phyloP scores from a whole-genome alignment of 2,113 vertebrate genomes.

The Lethenteron camtschaticum region DNA sequence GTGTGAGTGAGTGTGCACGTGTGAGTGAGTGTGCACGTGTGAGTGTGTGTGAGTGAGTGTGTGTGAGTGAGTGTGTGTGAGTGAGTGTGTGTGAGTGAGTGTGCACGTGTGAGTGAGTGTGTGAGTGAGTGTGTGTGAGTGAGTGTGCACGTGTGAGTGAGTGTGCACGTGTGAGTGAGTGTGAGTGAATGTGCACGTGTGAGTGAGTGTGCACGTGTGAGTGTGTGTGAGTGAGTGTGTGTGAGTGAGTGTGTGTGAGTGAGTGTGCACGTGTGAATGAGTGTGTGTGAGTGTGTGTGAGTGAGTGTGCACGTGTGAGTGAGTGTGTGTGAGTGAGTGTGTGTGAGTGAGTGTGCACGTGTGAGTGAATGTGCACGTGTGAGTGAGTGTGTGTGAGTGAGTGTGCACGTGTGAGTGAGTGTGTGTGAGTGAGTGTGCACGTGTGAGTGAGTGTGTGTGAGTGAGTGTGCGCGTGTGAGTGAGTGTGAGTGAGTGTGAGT shows the following conservation, averaged over 20 bases:
- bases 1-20: not conserved
- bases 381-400: not conserved
- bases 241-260: not conserved
- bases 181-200: not conserved
- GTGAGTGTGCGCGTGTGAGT: too few species aligned
- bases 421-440: not conserved
- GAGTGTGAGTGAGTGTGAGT: not conserved
- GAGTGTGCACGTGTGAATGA: not conserved
- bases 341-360: not conserved
- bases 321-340: not conserved
- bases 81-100: not conserved
- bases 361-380: not conserved
- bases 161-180: not conserved
- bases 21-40: not conserved
- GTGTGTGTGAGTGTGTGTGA: not conserved
- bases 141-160: not conserved
- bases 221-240: not conserved
- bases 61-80: not conserved
- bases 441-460: not conserved
- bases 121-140: not conserved
- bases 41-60: not conserved
- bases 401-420: not conserved
- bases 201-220: not conserved
- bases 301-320: not conserved
- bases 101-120: not conserved